phyloP scores from a whole-genome alignment of 2,888 invertebrate species.

The Eumerus sabulonum region DNA sequence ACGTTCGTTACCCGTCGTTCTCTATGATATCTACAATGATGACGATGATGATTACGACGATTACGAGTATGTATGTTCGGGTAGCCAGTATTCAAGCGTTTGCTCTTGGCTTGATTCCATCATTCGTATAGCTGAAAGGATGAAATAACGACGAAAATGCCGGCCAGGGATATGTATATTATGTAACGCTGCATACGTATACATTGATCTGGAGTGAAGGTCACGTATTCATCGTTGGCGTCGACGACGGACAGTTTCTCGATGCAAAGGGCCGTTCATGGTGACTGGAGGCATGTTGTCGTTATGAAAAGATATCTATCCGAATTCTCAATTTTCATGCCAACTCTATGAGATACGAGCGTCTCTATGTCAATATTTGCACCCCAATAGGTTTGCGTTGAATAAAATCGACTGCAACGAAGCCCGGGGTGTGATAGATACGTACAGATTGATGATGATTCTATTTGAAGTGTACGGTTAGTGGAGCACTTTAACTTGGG shows the following conservation, averaged over 20 bases:
- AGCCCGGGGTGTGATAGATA: slow-evolving; percentile 21
- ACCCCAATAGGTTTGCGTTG: slow-evolving; percentile 36
- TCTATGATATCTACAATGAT: slow-evolving; percentile 27
- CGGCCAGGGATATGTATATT: no score
- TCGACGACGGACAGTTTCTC: no score
- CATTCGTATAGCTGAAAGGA: no score
- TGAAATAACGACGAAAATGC: no score
- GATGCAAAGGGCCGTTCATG: no score
- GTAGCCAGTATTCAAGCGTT: no score
- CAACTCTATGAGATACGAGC: slow-evolving; percentile 22
- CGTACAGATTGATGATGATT: slow-evolving; percentile 45
- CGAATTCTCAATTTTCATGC: slow-evolving; percentile 60
- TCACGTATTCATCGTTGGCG: no score
- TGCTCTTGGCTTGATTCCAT: not conserved
- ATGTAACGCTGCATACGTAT: no score
- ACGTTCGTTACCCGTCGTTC: slow-evolving; percentile 9
- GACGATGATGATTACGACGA: slow-evolving; percentile 33
- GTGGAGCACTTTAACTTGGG: slow-evolving; percentile 34
- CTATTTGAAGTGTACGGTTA: slow-evolving; percentile 40
- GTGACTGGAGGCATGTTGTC: slow-evolving; percentile 16
- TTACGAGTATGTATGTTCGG: no score
- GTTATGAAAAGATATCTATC: slow-evolving; percentile 47
- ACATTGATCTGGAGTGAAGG: no score
- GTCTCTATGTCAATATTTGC: slow-evolving; percentile 57
- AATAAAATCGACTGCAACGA: slow-evolving; percentile 14